Base-by-base conservation (phyloP, 1,140 invertebrate genomes). In the Lutraria rhynchaena region DNA sequence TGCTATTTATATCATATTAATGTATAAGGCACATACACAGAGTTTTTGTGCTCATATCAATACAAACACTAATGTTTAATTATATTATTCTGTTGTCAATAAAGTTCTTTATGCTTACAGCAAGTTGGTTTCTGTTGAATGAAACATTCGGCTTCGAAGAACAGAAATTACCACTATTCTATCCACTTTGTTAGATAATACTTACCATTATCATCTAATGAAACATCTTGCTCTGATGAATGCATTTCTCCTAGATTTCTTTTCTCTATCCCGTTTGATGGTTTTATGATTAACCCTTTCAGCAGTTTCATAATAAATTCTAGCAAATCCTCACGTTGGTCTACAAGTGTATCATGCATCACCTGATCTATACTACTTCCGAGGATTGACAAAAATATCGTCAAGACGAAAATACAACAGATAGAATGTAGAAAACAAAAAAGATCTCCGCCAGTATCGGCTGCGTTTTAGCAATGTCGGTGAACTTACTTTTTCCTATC, bases 351-450 rank as follows among this genome's bases (percentile, higher is more conserved):
- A 19, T 71, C 65, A 5, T 71, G 37, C 13, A 70, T 29, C 22
- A 60, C 77, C 5, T 11, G 49, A 41, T 70, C 77, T 31, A 81
- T 81, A 29, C 77, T 81, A 29, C 53, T 35, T n/a, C 65, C 63
- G 60, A 96, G 95, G 70, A 96, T 96, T 41, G 96, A 95, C 86
- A 96, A 88, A 87, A 96, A 96, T 95, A 96, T 96, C 86, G 96
- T 96, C 93, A 96, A 87, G 35, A 96, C 87, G 69, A 96, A 95
- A 96, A 96, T 90, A 96, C 96, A 1, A 96, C 95, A 73, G 96
- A 94, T 86, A 96, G 94, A 27, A 96, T 95, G 81, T 95, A 96
- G 1, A 93, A 93, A 0, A 96, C 83, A 89, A 96, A 96, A 89
- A 95, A 96, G 27, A 96, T 94, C 9, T 95, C 95, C 5, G 95